Evolutionary conservation across 1,140 invertebrate genomes (phyloP).

Genomic region (Telenomus remus): DNA sequence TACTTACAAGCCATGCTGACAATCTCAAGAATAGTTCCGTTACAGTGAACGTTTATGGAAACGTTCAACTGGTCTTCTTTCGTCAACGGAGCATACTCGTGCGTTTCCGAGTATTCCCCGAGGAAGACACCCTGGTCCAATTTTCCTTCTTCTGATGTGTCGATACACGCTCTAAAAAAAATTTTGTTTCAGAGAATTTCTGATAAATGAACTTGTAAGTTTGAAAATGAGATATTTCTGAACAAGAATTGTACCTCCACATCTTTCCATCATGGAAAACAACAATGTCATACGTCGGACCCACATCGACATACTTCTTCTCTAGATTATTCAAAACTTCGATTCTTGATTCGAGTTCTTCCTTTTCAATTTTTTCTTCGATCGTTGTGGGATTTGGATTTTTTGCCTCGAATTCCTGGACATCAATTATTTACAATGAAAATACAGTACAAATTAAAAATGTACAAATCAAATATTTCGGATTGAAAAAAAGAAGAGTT

Average conservation of each 20-base stretch:
- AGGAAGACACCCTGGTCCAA: constrained; percentile 84
- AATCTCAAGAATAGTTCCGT: constrained; percentile 94
- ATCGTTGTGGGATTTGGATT: constrained; percentile 75
- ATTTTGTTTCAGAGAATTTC: background rate
- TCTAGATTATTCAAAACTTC: constrained; percentile 90
- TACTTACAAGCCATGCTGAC: constrained; percentile 94
- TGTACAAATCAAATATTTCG: background rate
- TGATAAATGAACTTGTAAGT: no score
- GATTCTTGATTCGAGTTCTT: constrained; percentile 90
- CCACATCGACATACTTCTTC: constrained; percentile 91
- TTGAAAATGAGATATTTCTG: no score
- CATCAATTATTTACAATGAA: constrained; percentile 7
- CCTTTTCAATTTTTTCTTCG: constrained; percentile 89
- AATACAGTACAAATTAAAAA: background rate
- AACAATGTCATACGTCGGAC: constrained; percentile 95
- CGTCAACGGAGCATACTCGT: constrained; percentile 87
- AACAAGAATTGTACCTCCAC: constrained; percentile 87
- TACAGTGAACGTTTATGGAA: constrained; percentile 94
- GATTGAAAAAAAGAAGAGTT: background rate
- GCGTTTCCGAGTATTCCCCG: constrained; percentile 89
- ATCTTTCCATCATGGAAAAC: constrained; percentile 90
- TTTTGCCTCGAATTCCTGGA: constrained; percentile 80
- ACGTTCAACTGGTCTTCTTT: constrained; percentile 89
- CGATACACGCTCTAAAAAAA: constrained; percentile 85
- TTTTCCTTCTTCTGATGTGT: constrained; percentile 89